Base-by-base conservation (phyloP, 2,113 vertebrate species). In the Antidorcas marsupialis region DNA sequence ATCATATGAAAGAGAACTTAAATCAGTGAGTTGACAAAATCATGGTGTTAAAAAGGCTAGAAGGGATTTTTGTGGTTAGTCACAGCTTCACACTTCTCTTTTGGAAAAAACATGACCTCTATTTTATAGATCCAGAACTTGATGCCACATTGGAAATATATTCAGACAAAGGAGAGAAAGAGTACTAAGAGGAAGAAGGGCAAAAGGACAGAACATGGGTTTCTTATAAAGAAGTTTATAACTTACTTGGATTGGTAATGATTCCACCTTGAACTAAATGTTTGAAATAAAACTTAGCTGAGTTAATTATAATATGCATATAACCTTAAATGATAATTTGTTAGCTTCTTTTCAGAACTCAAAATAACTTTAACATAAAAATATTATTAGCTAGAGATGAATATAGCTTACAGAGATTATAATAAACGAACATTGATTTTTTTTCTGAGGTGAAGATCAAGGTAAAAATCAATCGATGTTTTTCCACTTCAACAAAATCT, bases 121-220 rank as follows among this genome's bases (percentile, higher is more conserved):
- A 21, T 79, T 94, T 97, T 96, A 97, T 96, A 97, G 95, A 97
- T 97, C 81, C 88, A 97, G 92, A 94, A 95, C 25, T 62, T 92
- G 88, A 97, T 91, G 43, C 64, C 27, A 53, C 60, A 5, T 14
- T 81, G 53, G 19, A 96, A 92, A 88, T 92, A 74, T 2, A 53
- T 39, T 55, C 59, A 93, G 86, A 84, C 89, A 97, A 84, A 96
- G 28, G 53, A 55, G 7, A 55, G 64, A 96, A 88, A 89, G 3
- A 85, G 50, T 30, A 71, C 91, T 30, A 13, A 59, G 53, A 94
- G 23, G 19, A 87, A 19, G 25, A 95, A 97, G 43, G 79, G 39
- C 64, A 87, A 96, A 96, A 91, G 45, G 45, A 83, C 91, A 97
- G 36, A 53, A 28, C 7, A 8, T 16, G n/a, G 27, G 13, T 15